Evolutionary conservation across 2,888 invertebrate species (phyloP).

Genomic region (Caenorhabditis angaria): DNA sequence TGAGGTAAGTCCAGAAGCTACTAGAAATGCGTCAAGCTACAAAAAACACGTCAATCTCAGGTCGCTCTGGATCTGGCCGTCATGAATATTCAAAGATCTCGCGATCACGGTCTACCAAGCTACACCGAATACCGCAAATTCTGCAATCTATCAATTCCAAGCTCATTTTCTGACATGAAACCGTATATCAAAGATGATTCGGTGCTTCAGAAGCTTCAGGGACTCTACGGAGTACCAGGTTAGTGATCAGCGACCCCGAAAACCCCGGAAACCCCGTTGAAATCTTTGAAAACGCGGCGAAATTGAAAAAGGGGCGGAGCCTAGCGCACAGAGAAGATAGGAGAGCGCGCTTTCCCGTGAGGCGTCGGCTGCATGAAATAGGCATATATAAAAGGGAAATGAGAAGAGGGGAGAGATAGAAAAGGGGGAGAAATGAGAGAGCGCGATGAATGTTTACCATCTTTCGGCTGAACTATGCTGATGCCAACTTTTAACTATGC

Average conservation of each 20-base stretch:
- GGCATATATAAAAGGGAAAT: constrained; percentile 20
- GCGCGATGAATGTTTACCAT: constrained; percentile 53
- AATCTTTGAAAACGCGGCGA: not conserved
- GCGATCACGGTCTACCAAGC: constrained; percentile 88
- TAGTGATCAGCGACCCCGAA: no score
- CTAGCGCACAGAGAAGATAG: constrained; percentile 22
- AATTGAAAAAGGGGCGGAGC: constrained; percentile 30
- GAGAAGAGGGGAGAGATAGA: not conserved
- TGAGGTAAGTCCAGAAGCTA: constrained; percentile 53
- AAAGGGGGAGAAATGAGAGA: not conserved
- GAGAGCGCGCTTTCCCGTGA: constrained; percentile 29
- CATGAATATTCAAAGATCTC: constrained; percentile 90
- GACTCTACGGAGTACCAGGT: constrained; percentile 88
- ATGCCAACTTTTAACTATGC: constrained; percentile 29
- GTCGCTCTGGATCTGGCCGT: constrained; percentile 90
- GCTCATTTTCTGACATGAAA: constrained; percentile 85
- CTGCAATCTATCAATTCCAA: constrained; percentile 85
- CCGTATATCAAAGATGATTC: constrained; percentile 80
- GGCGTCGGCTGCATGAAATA: constrained; percentile 18
- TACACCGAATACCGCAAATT: constrained; percentile 87
- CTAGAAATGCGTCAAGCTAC: no score
- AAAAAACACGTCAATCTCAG: constrained; percentile 75
- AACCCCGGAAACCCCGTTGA: not conserved
- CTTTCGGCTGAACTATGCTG: constrained; percentile 43
- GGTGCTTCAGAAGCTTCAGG: constrained; percentile 81